Base-by-base conservation (phyloP, 2,113 vertebrate genomes). In the Siphamia tubifer region DNA sequence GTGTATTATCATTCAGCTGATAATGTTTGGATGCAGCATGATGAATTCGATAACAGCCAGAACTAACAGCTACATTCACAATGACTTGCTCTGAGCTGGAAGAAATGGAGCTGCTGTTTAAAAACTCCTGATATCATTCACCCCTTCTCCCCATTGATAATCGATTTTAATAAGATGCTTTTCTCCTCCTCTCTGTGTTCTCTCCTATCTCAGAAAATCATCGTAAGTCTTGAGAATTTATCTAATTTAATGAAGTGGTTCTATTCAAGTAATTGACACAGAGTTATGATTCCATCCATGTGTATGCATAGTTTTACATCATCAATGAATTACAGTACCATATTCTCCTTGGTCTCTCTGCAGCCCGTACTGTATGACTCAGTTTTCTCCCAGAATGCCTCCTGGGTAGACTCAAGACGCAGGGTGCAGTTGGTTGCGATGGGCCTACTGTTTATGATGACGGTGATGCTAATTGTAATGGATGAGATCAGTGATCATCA, bases 341-440 rank as follows among this genome's bases (percentile, higher is more conserved):
- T 3, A 11, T 32, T 32, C 31, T 32, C 31, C 3, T 3, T 11
- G 5, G 57, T 64, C 0, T n/a, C 38, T 36, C 28, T 23, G 38
- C 68, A 47, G 34, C 55, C 34, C 4, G 42, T 70, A 40, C 63
- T 17, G 19, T 44, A 17, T 79, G 79, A 85, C 32, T 82, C 42
- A 75, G 21, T 36, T 42, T 42, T 54, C 49, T 15, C 53, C 65
- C 74, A 78, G 72, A 74, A 82, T 71, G 68, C 61, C 24, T 48
- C 69, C 67, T 20, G 52, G 21, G 5, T 74, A 38, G 60, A 45
- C 42, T 32, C 39, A 28, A 54, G 60, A 53, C 4, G 40, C 16
- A 38, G 78, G 42, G 63, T 24, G 67, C 62, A 69, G 70, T 63
- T 35, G 62, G 68, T 47, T 23, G 43, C 30, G 43, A 55, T 25